Conservation (phyloP, 2,888 invertebrate species). For the Octodonta nipae region DNA sequence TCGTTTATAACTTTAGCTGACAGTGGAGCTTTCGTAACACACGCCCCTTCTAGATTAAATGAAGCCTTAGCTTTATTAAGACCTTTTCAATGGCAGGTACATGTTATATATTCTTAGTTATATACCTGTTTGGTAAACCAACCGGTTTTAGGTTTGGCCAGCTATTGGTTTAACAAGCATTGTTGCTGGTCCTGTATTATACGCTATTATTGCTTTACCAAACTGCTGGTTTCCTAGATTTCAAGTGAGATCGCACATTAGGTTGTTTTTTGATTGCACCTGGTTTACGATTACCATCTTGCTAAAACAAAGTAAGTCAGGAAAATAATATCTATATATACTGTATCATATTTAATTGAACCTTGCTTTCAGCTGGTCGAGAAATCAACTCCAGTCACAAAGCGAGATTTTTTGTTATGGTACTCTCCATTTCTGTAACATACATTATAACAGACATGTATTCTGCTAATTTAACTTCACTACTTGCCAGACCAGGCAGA, state of each 20-base stretch:
- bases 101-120: constrained; percentile 6
- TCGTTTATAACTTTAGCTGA: constrained; percentile 64
- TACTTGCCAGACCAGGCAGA: constrained; percentile 57
- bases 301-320: constrained; percentile 51
- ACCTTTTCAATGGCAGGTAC: constrained; percentile 58
- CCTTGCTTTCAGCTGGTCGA: constrained; percentile 41
- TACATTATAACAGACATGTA: constrained; percentile 69
- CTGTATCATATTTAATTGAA: too few relatives aligned
- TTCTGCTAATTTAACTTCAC: constrained; percentile 62
- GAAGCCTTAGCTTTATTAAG: constrained; percentile 60
- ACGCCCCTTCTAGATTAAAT: constrained; percentile 57
- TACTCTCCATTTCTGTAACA: constrained; percentile 60
- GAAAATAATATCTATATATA: background rate
- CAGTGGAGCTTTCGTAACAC: constrained; percentile 63
- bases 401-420: constrained; percentile 52
- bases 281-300: constrained; percentile 63
- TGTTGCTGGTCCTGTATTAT: constrained; percentile 55
- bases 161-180: constrained; percentile 50
- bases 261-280: constrained; percentile 47
- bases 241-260: constrained; percentile 26
- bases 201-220: constrained; percentile 52
- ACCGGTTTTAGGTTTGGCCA: constrained; percentile 51
- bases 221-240: constrained; percentile 40
- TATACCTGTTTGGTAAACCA: background rate
- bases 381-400: constrained; percentile 51